Evolutionary conservation across 2,797 vertebrate species (phyloP).

Genomic region (Scolopax bukidnonensis): DNA sequence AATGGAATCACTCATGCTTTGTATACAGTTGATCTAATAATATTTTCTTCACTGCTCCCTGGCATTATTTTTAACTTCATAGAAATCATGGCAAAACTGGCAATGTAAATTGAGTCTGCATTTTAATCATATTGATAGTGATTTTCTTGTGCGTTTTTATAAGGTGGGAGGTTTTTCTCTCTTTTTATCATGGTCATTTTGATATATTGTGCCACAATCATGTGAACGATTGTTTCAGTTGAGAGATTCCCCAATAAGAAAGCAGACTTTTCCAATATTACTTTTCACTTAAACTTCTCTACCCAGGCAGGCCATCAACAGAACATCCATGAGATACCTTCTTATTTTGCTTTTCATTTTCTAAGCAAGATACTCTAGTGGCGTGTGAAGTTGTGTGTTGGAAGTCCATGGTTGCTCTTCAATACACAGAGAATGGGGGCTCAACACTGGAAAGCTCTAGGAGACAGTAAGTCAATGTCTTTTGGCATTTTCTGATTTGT

Average conservation of each 20-base stretch:
- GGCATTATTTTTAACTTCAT: conserved; percentile 46
- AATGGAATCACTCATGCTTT: conserved; percentile 64
- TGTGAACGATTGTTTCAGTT: neutral
- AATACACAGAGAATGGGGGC: neutral
- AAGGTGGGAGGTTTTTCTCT: accelerated
- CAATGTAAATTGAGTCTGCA: conserved; percentile 33
- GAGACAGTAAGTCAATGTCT: neutral
- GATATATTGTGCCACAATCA: neutral
- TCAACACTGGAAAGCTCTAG: neutral
- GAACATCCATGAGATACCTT: neutral
- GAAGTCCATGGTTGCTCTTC: neutral
- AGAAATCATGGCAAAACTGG: conserved; percentile 35
- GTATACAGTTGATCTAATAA: conserved; percentile 66
- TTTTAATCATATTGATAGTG: conserved; percentile 20
- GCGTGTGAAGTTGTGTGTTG: neutral
- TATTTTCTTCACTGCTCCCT: conserved; percentile 35
- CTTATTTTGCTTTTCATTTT: neutral
- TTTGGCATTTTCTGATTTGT: neutral
- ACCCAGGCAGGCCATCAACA: neutral
- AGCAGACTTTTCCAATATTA: neutral
- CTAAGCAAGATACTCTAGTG: neutral
- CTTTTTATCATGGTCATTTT: neutral
- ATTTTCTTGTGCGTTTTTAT: neutral
- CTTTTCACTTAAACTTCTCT: neutral
- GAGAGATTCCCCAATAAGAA: neutral